Base-by-base conservation (phyloP, 1,140 invertebrate genomes). In the Drosophila melanica region DNA sequence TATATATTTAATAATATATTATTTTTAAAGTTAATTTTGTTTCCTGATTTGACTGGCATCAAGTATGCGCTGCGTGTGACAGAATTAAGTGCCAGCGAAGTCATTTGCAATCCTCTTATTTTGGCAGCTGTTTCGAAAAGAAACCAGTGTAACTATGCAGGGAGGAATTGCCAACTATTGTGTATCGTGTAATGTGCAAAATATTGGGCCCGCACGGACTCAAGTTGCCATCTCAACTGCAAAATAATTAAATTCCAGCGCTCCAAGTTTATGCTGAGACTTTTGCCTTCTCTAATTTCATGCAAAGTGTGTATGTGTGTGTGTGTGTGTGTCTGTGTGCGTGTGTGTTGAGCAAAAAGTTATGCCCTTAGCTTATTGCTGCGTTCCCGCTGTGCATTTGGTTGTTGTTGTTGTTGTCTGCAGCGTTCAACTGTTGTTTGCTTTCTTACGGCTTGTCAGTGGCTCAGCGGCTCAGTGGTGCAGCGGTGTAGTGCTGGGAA, bases 201-300 rank as follows among this genome's bases (percentile, higher is more conserved):
- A 87, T 89, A 87, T 87, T 82, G 75, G 62, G 68, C 67, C 67
- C 73, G 73, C 73, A 76, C 84, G 80, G 5, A 67, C 76, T 23
- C 75, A 81, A 87, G 75, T 75, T 81, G 63, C 63, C 51, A 64
- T 50, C 37, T 45, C 42, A 72, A 86, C 82, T 78, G 81, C 59
- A 87, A 87, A 87, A 87, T 87, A 87, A 87, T 87, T 87, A 87
- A 87, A 87, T 87, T 87, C 79, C 82, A 68, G 62, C 64, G 55
- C 27, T 62, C 77, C 75, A 84, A 84, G 75, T 67, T 84, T 79
- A 85, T 79, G 60, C 58, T 33, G 71, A 82, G 76, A 68, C 78
- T 81, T 77, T 86, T 75, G 81, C 63, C 35, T 44, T 39, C 9
- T 23, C 23, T 77, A 87, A 89, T 89, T 89, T 80, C 77, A 80